These are phyloP conservation scores for Helarctos malayanus DNA, from an alignment of 2,797 vertebrate genomes.

Conservation along the genomic window DNA sequence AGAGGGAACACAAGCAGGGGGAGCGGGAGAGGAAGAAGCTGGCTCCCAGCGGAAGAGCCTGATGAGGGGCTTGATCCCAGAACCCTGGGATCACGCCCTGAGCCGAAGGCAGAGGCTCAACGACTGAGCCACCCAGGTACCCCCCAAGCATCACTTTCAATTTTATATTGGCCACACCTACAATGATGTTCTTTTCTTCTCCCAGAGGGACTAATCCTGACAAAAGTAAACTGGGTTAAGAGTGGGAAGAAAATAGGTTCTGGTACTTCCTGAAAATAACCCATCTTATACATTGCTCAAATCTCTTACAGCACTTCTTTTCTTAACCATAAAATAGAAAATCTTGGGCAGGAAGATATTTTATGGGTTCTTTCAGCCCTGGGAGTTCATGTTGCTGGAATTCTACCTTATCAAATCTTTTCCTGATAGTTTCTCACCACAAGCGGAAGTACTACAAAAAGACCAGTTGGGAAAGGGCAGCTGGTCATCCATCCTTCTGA, in stretches of 20 bases:
- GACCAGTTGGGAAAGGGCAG: not conserved
- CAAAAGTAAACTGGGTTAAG: conserved; percentile 15
- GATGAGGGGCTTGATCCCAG: too few species aligned
- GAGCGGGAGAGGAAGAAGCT: too few species aligned
- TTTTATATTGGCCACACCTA: not conserved
- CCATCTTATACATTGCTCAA: not conserved
- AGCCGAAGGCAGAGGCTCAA: too few species aligned
- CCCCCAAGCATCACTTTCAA: not conserved
- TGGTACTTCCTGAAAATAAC: conserved; percentile 13
- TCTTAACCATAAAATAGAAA: not conserved
- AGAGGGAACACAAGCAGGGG: too few species aligned
- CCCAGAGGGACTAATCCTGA: not conserved
- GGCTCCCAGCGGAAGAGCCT: too few species aligned
- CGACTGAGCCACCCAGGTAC: too few species aligned
- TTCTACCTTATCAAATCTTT: not conserved
- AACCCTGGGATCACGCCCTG: too few species aligned
- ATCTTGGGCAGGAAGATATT: not conserved
- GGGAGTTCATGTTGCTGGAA: not conserved
- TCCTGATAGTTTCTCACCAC: not conserved
- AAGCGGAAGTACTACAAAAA: not conserved
- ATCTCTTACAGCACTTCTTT: not conserved
- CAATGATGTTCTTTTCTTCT: not conserved
- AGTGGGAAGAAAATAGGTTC: conserved; percentile 20
- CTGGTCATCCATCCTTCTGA: not conserved
- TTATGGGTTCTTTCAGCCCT: not conserved